Evolutionary conservation across 2,113 vertebrate genomes (phyloP), one percentile per base, ranked within the genome.

Genomic region (Dinomys branickii): DNA sequence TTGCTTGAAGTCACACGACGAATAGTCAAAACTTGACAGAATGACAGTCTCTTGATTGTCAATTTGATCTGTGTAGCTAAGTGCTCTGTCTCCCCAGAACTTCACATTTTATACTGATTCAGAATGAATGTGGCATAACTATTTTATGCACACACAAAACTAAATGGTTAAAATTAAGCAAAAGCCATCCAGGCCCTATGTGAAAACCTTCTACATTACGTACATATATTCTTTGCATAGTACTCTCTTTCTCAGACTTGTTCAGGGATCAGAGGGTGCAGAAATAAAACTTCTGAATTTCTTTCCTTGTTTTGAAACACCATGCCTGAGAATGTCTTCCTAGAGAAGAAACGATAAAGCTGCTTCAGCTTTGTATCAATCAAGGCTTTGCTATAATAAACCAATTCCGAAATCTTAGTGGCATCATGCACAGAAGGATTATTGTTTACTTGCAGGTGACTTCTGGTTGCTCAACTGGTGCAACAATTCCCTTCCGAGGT

Each of bases 161-260:
- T 80, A 30, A 30, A 88, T 47, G 44, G 12, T 88, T 88, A 91
- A 81, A 84, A 85, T 38, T 47, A 80, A 93, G 33, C 59, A 93
- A 88, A 38, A 7, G 14, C 22, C 33, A 93, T 58, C 41, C 14
- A n/a, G 7, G 65, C 3, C 47, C 71, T 71, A 10, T 80, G 17
- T 28, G 86, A 58, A 80, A 89, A 85, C 89, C 19, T 28, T 88
- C 28, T 33, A 67, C 0, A 4, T 47, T 52, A 52, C 59, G 41
- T 22, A 85, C 47, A 56, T 88, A 73, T 33, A 28, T 77, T 82
- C 11, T 95, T 61, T 89, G 50, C 20, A 33, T 59, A 67, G 52
- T 44, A 28, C 35, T 84, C 82, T 80, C 50, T 67, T 35, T 69
- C 65, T 69, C 13, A 94, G 41, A 85, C 58, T 75, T 94, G 3